Base-by-base conservation (phyloP, 2,797 vertebrate genomes). In the Chelon labrosus region DNA sequence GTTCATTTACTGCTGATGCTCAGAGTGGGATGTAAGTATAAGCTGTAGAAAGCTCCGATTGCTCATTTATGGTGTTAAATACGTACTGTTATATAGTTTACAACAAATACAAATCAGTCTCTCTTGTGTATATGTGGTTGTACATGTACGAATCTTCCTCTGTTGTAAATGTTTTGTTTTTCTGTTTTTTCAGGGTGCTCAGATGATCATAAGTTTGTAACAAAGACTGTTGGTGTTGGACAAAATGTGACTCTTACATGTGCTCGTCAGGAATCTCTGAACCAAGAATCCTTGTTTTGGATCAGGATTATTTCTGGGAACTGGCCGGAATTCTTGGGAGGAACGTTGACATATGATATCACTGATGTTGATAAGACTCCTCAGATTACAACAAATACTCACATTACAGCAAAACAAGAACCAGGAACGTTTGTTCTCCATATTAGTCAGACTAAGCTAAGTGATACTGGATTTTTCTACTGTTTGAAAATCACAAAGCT, bases 401-500 rank as follows among this genome's bases (percentile, higher is more conserved):
- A 22, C 22, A 22, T 77, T 9, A 38, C 14, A 52, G 1, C 25
- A 25, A 79, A 80, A 50, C 41, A 72, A 70, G 59, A 39, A 3
- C 4, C 14, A 31, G 52, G 13, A 65, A 17, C 10, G 0, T 85
- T 83, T 57, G 1, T 61, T 8, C 41, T 89, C 9, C 8, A 50
- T 7, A 53, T 89, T 14, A 7, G 0, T 22, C 5, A 31, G 31
- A 42, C 41, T 14, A 5, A 27, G 13, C 0, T 5, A 11, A 80
- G 19, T 1, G 79, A 85, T 49, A 16, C 70, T 41, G 76, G 58
- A 42, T 10, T 82, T 17, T 85, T 79, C 38, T 82, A 71, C 59
- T 85, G 76, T 27, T 3, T 71, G 13, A 74, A 70, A 50, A 4
- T 63, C 0, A 2, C 5, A 7, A 0, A 0, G 1, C 25, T 5